Conservation (phyloP, 2,113 vertebrate species). For the Myxocyprinus asiaticus region DNA sequence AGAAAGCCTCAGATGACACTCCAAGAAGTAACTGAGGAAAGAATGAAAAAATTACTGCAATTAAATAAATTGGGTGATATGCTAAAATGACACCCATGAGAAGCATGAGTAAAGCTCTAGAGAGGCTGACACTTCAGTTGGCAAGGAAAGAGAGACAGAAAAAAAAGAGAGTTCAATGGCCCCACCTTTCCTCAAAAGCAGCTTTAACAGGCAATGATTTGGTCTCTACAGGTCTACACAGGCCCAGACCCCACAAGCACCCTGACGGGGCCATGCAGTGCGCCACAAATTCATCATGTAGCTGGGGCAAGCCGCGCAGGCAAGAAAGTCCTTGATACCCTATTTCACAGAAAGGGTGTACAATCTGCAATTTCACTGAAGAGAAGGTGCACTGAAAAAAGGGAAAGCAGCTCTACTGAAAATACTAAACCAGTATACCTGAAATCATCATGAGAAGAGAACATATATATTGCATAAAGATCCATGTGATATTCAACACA, state of each 20-base stretch:
- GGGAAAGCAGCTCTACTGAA: too few relatives aligned
- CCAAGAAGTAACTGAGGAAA: conserved; percentile 27
- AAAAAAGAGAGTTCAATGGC: too few relatives aligned
- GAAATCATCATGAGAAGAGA: too few relatives aligned
- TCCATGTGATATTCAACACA: too few relatives aligned
- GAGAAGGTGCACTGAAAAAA: not conserved
- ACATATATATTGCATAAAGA: too few relatives aligned
- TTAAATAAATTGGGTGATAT: conserved; percentile 3
- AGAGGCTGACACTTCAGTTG: conserved; percentile 29
- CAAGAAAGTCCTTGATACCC: not conserved
- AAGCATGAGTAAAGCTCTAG: conserved; percentile 32
- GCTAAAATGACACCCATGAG: conserved; percentile 37
- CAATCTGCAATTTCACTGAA: not conserved
- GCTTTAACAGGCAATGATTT: conserved; percentile 7
- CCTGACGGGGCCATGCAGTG: conserved; percentile 2
- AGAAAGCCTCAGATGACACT: conserved; percentile 22
- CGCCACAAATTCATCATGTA: not conserved
- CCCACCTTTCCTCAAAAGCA: conserved; percentile 29
- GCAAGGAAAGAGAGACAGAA: not conserved
- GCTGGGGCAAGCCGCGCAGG: not conserved
- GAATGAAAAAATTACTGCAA: conserved; percentile 9
- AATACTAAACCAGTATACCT: too few relatives aligned
- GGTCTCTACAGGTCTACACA: conserved; percentile 15
- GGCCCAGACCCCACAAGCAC: conserved; percentile 18
- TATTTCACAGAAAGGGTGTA: not conserved